Base-by-base conservation (phyloP, 2,797 vertebrate species). In the Hippocampus kuda region DNA sequence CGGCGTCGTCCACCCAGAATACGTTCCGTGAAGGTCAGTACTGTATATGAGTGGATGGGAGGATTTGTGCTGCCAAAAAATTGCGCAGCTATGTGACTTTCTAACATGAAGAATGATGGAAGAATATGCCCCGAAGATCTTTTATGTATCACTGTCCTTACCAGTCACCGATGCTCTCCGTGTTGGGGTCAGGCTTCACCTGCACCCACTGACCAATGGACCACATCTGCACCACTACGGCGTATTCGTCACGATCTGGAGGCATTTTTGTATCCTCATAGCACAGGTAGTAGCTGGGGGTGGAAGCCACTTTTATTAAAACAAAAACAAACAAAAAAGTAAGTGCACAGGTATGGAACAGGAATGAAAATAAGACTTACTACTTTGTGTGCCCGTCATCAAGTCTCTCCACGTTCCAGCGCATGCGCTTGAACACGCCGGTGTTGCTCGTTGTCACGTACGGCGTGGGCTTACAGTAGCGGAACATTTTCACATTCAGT, bases 161-260 rank as follows among this genome's bases (percentile, higher is more conserved):
- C 66, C 93, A 94, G 62, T 92, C 89, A 2, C 78, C 68, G 62
- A 94, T 79, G 72, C 92, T 83, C 1, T 89, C 85, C 5, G 89
- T 87, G n/a, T 81, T 26, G 0, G 88, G 88, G 0, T 90, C 79
- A 2, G 93, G 93, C 30, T 83, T 80, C 13, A 88, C 82, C 75
- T 92, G 92, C 57, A 92, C 76, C 93, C 93, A 94, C 69, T 84
- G 88, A 20, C 93, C 93, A 2, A 95, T 90, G 69, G 92, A 93
- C 94, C 93, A 95, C 74, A 78, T 78, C 73, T 75, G 83, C 42
- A 66, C 44, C 18, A 44, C 4, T 6, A 5, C 20, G 0, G 30
- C 51, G 60, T 53, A 64, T 68, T 1, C 73, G 38, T 16, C 15
- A 22, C 27, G 3, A 18, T 73, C 68, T 44, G 70, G 63, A 2